These are phyloP conservation scores for Cyanoliseus patagonus DNA, from an alignment of 2,113 vertebrate genomes.

Conservation along the genomic window DNA sequence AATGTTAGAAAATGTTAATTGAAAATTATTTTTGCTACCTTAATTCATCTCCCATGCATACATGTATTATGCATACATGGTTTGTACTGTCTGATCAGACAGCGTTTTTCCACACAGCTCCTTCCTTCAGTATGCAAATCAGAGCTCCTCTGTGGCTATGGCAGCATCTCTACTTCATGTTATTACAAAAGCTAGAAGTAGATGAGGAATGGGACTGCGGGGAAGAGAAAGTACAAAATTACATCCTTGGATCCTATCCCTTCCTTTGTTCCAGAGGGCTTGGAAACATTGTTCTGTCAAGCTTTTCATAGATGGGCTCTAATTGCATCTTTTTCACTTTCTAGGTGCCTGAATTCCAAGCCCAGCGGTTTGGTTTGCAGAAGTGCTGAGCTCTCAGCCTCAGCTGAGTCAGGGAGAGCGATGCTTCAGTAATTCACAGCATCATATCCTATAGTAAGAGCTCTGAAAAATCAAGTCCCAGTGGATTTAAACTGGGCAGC, in stretches of 20 bases:
- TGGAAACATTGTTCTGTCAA: background rate
- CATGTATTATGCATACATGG: background rate
- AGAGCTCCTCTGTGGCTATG: background rate
- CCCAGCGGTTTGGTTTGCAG: background rate
- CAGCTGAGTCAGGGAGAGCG: background rate
- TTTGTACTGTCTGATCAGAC: background rate
- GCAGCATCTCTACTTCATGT: background rate
- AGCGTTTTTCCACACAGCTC: background rate
- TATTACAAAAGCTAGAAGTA: background rate
- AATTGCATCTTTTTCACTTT: background rate
- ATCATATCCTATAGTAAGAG: background rate
- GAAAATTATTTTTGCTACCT: background rate
- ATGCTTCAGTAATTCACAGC: slow-evolving; percentile 11
- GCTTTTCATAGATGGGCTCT: background rate
- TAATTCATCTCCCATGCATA: background rate
- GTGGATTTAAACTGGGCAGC: background rate
- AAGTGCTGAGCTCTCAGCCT: slow-evolving; percentile 5
- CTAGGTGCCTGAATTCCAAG: background rate
- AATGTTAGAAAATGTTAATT: background rate
- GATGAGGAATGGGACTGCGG: background rate
- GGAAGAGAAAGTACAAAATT: background rate
- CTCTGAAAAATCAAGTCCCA: background rate
- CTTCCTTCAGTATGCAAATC: background rate
- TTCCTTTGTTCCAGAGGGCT: background rate
- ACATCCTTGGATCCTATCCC: background rate